Base-by-base conservation (phyloP, 1,140 invertebrate genomes). In the Pomphorhynchus laevis region DNA sequence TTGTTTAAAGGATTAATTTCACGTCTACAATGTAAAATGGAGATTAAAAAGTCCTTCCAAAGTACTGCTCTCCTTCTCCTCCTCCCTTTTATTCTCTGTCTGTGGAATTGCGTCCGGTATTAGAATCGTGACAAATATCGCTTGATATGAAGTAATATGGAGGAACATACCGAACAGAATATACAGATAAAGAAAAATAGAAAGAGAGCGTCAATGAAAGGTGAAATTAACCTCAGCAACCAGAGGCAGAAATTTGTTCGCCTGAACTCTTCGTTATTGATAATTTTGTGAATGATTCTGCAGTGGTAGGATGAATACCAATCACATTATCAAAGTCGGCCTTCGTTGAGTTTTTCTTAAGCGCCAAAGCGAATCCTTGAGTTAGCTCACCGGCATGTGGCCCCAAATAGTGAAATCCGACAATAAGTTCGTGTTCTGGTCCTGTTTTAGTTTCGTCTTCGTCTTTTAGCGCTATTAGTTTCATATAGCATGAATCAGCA, bases 321-420 rank as follows among this genome's bases (percentile, higher is more conserved):
- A 91, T 74, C 0, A 76, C 73, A 45, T 66, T 64, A 61, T 79
- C 70, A 49, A 91, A 64, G 49, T 71, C 67, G 43, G 70, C 67
- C 60, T 89, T 77, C 33, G 74, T 89, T 42, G 82, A 65, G 40
- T 72, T 70, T 14, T 12, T 29, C 25, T 12, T 74, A 47, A 49
- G 60, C 57, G 53, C 60, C 33, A 64, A 50, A 22, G 74, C 70
- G 62, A 80, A 86, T 44, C 80, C 82, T 64, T 93, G 84, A 38
- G 84, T 84, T 29, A 93, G 69, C 64, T 95, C 86, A 20, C 84
- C 84, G 36, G 82, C 82, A 52, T 77, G 70, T 1, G 82, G 82
- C 6, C 80, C 79, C 38, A 84, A 56, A 50, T 84, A 79, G 61
- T 95, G 86, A 52, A 91, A 69, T 4, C 86, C 86, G 34, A 93